Evolutionary conservation across 2,113 vertebrate species (phyloP).

Genomic region (Sciurus niger): DNA sequence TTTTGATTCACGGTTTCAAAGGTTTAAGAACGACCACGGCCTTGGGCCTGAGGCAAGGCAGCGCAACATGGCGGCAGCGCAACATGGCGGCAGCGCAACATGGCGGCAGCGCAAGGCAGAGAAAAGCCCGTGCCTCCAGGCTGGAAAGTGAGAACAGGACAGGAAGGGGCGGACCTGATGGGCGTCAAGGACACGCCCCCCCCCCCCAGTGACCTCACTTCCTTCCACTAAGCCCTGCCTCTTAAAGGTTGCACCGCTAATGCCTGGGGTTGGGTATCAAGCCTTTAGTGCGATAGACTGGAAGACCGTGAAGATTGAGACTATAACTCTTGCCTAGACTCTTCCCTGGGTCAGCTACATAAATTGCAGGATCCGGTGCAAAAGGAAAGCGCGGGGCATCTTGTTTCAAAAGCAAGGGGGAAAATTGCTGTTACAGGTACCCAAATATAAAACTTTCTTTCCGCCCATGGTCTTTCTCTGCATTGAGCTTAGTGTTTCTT

Average conservation of each 20-base stretch:
- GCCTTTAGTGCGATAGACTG: neutral
- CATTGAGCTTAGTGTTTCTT: neutral
- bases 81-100: neutral
- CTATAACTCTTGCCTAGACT: neutral
- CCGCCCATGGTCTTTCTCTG: neutral
- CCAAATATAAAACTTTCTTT: neutral
- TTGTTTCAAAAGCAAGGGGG: neutral
- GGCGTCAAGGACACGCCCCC: neutral
- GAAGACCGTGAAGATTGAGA: neutral
- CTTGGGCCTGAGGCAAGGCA: no score
- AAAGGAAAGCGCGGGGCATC: neutral
- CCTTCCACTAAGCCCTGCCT: neutral
- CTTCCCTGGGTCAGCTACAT: neutral
- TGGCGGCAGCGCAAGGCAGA: no score
- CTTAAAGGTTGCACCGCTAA: neutral
- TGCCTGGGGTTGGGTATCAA: neutral
- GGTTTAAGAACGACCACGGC: neutral
- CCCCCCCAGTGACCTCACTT: neutral
- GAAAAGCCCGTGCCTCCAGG: fast-evolving
- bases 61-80: no score
- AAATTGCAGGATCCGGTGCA: neutral
- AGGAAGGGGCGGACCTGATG: neutral
- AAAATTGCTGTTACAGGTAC: neutral
- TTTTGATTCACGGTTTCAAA: neutral
- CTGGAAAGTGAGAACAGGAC: neutral